phyloP scores from a whole-genome alignment of 1,140 invertebrate species.

The Amphibalanus amphitrite region DNA sequence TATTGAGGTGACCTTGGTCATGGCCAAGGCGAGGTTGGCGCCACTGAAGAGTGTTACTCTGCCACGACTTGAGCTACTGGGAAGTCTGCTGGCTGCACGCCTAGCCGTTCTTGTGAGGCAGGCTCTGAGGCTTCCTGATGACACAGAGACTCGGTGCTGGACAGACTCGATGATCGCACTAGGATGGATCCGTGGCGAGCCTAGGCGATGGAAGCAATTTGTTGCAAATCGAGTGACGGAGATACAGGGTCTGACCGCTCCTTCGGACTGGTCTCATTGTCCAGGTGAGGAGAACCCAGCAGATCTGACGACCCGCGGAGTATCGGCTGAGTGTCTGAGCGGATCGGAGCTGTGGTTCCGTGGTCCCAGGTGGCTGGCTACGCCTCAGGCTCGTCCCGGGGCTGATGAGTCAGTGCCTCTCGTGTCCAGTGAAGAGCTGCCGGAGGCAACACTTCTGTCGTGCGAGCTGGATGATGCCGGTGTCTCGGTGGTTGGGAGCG shows the following conservation, averaged over 20 bases:
- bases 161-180: constrained; percentile 10
- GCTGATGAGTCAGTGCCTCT: not conserved
- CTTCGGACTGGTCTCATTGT: constrained; percentile 6
- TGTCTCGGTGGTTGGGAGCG: not conserved
- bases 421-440: not conserved
- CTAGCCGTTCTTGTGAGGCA: not conserved
- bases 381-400: not conserved
- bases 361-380: not conserved
- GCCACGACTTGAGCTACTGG: not conserved
- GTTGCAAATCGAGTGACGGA: constrained; percentile 12
- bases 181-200: constrained; percentile 9
- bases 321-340: not conserved
- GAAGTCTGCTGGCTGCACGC: not conserved
- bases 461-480: too few relatives aligned
- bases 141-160: not conserved
- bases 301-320: constrained; percentile 9
- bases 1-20: not conserved
- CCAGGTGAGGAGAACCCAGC: constrained; percentile 12
- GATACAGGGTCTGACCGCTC: constrained; percentile 9
- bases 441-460: not conserved
- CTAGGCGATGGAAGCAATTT: constrained; percentile 6
- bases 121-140: not conserved
- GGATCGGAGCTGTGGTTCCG: not conserved
- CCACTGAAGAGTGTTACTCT: not conserved
- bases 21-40: not conserved